Percentiles rank a stretch among this genome's conserved stretches.
phyloP scores from a whole-genome alignment of 2,797 vertebrate species.

The Epinephelus coioides region DNA sequence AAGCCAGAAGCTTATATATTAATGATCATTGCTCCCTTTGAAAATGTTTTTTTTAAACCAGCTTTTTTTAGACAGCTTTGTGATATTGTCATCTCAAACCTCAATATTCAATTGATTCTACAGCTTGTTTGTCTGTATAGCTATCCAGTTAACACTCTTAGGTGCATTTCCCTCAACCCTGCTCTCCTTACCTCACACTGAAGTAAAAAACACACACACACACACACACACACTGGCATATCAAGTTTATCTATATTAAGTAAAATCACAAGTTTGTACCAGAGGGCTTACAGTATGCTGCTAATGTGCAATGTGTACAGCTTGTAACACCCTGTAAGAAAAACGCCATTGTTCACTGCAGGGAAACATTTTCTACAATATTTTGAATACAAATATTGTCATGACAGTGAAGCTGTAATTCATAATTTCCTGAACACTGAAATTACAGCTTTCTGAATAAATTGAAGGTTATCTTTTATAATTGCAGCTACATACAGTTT shows the following conservation, averaged over 20 bases:
- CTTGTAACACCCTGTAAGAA: neutral
- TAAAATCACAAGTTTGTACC: neutral
- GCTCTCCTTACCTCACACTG: neutral
- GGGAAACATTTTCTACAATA: neutral
- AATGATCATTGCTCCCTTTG: slow-evolving; percentile 21
- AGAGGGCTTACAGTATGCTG: neutral
- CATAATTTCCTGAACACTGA: neutral
- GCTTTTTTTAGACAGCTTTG: neutral
- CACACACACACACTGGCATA: neutral
- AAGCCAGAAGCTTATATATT: neutral
- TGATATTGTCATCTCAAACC: slow-evolving; percentile 13
- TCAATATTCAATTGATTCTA: slow-evolving; percentile 25
- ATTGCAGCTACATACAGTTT: neutral
- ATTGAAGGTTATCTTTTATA: neutral
- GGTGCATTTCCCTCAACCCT: neutral
- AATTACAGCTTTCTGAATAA: neutral
- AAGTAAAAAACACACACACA: neutral
- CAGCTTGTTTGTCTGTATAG: slow-evolving; percentile 26
- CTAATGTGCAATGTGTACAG: neutral
- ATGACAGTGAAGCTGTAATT: neutral
- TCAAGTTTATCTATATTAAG: neutral
- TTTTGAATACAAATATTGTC: neutral
- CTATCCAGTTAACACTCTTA: slow-evolving; percentile 9
- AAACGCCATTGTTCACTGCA: neutral
- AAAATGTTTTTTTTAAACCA: neutral